phyloP scores from a whole-genome alignment of 2,888 invertebrate genomes.

The Sesamia inferens region DNA sequence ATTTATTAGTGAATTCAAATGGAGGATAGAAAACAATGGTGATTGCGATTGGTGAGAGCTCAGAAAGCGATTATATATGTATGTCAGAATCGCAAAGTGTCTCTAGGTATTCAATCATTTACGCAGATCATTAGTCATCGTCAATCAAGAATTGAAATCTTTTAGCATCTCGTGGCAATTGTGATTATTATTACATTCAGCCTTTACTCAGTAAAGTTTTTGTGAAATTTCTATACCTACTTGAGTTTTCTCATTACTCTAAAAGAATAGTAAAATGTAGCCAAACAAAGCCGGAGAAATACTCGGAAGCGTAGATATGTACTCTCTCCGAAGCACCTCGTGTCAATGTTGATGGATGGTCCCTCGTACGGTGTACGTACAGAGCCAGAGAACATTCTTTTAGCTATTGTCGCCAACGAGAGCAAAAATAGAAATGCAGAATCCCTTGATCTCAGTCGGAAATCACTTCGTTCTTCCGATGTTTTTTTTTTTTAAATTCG shows the following conservation, averaged over 20 bases:
- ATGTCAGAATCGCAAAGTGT: conserved; percentile 18
- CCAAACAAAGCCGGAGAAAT: conserved; percentile 53
- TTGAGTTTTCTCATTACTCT: conserved; percentile 9
- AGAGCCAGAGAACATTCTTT: conserved; percentile 42
- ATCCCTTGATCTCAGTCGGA: conserved; percentile 55
- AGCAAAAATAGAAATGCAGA: conserved; percentile 55
- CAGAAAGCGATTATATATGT: conserved; percentile 24
- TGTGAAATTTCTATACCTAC: conserved; percentile 6
- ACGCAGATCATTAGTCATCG: conserved; percentile 45
- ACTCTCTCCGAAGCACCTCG: conserved; percentile 63
- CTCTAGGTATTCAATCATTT: conserved; percentile 15
- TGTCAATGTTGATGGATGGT: conserved; percentile 65
- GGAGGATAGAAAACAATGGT: conserved; percentile 38
- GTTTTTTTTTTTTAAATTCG: conserved; percentile 51
- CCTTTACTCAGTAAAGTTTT: conserved; percentile 5
- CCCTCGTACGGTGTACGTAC: conserved; percentile 35
- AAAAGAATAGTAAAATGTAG: conserved; percentile 30
- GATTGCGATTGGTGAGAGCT: conserved; percentile 36
- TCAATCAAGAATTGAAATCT: conserved; percentile 36
- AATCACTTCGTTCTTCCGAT: conserved; percentile 54
- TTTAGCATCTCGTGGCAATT: conserved; percentile 11
- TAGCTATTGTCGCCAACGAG: conserved; percentile 50
- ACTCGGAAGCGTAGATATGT: conserved; percentile 61
- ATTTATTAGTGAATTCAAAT: conserved; percentile 37
- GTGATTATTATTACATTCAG: conserved; percentile 1